phyloP scores from a whole-genome alignment of 2,113 vertebrate species.

The Saguinus imperator region DNA sequence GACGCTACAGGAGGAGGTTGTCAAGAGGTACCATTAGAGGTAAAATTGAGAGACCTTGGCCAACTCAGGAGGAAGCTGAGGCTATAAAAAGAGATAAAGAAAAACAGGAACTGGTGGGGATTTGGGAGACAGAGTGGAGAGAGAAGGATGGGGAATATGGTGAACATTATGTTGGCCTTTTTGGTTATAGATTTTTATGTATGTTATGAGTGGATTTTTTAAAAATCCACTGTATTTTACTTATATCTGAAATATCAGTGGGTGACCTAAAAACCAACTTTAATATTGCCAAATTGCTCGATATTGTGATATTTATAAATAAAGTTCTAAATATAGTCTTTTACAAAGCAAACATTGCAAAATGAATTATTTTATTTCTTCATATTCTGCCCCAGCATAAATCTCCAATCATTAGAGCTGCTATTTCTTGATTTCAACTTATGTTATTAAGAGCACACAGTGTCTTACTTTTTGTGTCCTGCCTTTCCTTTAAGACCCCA shows the following conservation, averaged over 20 bases:
- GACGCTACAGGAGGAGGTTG: neutral
- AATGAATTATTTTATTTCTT: neutral
- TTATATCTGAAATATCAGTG: slow-evolving; percentile 1
- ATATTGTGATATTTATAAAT: neutral
- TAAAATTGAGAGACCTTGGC: neutral
- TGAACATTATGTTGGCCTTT: neutral
- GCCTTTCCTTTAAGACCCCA: slow-evolving; percentile 17
- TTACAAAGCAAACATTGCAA: neutral
- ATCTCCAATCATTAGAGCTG: neutral
- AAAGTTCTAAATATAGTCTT: neutral
- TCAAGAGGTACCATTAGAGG: neutral
- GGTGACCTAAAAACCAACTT: slow-evolving; percentile 11
- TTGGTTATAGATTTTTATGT: slow-evolving; percentile 26
- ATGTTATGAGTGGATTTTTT: neutral
- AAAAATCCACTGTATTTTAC: neutral
- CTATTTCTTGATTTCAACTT: slow-evolving; percentile 5
- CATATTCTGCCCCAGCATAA: neutral
- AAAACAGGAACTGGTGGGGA: neutral
- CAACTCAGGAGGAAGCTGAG: neutral
- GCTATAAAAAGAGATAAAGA: neutral
- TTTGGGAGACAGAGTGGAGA: neutral
- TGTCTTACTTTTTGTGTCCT: neutral
- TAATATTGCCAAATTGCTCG: neutral
- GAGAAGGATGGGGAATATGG: neutral
- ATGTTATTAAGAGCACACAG: neutral